phyloP scores from a whole-genome alignment of 2,797 vertebrate genomes.

The Salmo trutta region DNA sequence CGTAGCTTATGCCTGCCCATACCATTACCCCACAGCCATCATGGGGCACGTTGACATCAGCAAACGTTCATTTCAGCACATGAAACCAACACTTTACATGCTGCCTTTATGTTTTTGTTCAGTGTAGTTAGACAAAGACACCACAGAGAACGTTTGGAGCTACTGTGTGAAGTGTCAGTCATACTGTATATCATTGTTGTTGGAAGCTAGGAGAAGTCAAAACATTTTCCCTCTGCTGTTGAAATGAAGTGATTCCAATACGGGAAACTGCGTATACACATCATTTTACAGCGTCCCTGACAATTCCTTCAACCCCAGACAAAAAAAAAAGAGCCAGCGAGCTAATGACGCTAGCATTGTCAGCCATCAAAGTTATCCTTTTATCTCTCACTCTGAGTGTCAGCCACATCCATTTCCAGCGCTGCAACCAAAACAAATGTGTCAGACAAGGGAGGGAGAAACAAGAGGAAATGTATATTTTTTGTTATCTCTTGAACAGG shows the following conservation, averaged over 20 bases:
- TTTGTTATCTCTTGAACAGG: constrained; percentile 24
- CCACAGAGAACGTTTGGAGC: not conserved
- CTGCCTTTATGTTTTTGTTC: too few species aligned
- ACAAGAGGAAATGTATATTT: constrained; percentile 32
- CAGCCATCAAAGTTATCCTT: constrained; percentile 44
- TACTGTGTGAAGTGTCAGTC: constrained; percentile 27
- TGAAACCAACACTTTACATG: not conserved
- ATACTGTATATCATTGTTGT: constrained; percentile 14
- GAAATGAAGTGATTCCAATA: constrained; percentile 42
- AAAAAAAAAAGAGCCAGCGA: constrained; percentile 45
- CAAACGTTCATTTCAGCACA: too few species aligned
- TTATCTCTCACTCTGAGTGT: constrained; percentile 26
- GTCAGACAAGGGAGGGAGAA: constrained; percentile 41
- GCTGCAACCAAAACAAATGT: constrained; percentile 40
- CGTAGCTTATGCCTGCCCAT: too few species aligned
- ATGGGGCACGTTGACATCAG: too few species aligned
- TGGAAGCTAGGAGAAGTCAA: not conserved
- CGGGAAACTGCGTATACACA: constrained; percentile 20
- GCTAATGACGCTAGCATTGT: constrained; percentile 45
- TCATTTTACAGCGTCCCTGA: constrained; percentile 35
- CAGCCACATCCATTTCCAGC: constrained; percentile 30
- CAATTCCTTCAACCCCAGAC: constrained; percentile 31
- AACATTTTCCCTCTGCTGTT: constrained; percentile 35
- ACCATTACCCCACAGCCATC: too few species aligned
- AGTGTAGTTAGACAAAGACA: not conserved